Percentiles rank a stretch among this genome's conserved stretches.
phyloP scores from a whole-genome alignment of 2,797 vertebrate genomes.

The Hipposideros larvatus region DNA sequence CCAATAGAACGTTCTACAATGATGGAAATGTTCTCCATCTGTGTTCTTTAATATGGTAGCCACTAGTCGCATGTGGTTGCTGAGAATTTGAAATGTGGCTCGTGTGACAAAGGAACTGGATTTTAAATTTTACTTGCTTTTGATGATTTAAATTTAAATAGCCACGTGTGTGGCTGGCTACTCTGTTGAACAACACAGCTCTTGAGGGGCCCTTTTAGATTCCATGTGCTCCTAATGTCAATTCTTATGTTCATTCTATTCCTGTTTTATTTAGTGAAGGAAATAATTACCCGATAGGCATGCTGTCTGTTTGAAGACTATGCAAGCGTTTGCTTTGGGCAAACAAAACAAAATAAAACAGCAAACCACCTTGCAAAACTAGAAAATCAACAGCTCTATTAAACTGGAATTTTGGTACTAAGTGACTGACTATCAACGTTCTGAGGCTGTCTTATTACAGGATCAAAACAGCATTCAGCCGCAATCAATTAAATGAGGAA shows the following conservation, averaged over 20 bases:
- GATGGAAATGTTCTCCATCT: too few relatives aligned
- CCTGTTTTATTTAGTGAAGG: neutral
- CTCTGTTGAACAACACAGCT: neutral
- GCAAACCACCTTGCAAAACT: neutral
- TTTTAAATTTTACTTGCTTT: neutral
- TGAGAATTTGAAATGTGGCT: neutral
- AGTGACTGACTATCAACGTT: neutral
- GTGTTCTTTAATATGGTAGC: neutral
- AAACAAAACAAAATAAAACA: neutral
- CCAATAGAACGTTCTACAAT: neutral
- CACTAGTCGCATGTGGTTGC: neutral
- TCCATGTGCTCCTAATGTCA: neutral
- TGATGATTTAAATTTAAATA: neutral
- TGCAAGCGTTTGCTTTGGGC: slow-evolving; percentile 29
- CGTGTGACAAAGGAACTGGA: neutral
- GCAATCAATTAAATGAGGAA: neutral
- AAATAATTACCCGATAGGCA: neutral
- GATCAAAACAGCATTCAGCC: neutral
- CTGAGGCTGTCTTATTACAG: neutral
- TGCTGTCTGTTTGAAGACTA: neutral
- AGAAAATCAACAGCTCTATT: neutral
- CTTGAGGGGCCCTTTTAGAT: neutral
- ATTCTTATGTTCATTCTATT: neutral
- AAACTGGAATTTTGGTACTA: neutral
- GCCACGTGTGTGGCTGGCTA: neutral